Evolutionary conservation across 2,888 invertebrate species (phyloP), one percentile per base, ranked within the genome.

Genomic region (Brachyptera risi): DNA sequence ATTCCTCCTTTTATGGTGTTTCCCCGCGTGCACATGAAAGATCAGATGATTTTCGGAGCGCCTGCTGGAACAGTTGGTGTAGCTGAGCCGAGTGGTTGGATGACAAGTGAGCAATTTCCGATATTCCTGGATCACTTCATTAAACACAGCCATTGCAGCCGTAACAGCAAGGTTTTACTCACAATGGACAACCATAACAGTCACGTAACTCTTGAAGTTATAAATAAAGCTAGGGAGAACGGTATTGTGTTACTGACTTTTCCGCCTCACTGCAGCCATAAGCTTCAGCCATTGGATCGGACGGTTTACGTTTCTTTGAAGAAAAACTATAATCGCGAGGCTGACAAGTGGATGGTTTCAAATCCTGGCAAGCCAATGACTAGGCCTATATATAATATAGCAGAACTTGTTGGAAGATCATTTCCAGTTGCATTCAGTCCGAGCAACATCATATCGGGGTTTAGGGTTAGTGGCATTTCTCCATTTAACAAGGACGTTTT

Each of bases 381-480:
- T n/a, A n/a, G n/a, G n/a, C n/a, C n/a, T n/a, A 51, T 51, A 15
- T 70, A 72, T 38, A 65, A 71, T 58, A 69, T 73, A 51, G 66
- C 71, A 2, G 65, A 67, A 60, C 65, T 72, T 3, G 61, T 67
- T 21, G 69, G 69, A 60, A 37, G 59, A 21, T 67, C 70, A 23
- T 71, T 68, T 62, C 68, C 69, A 15, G 62, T 69, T 56, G 68
- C 71, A 23, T 73, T 73, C 47, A 70, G 62, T 7, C 63, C 62
- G 1, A 70, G 65, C 58, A 73, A 73, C 67, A 73, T 73, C 7
- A 70, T 63, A 56, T 69, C 68, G 67, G 70, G 67, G 7, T 75
- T 73, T 67, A 59, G 62, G 49, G 69, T 68, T 56, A 63, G 69
- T 17, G 71, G 71, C 15, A 61, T 72, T 58, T 71, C 68, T 68